Conservation (phyloP, 2,113 vertebrate species). For the Semnornis frantzii region DNA sequence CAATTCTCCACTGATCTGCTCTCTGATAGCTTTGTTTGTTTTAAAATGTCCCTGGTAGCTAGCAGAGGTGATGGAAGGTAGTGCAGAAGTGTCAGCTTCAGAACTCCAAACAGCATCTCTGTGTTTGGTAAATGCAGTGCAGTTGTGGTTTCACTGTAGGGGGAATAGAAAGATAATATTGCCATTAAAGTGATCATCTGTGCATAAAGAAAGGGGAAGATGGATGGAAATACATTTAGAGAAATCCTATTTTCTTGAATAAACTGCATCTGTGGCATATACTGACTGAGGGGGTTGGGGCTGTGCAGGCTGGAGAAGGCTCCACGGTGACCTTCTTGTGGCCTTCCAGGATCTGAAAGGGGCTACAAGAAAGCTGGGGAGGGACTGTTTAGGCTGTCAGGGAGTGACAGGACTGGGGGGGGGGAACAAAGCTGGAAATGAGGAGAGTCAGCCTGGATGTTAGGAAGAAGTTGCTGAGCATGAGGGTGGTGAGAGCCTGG, state of each 20-base stretch:
- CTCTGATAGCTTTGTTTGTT: conserved; percentile 57
- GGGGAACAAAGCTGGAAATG: too few relatives aligned
- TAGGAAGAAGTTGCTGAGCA: too few relatives aligned
- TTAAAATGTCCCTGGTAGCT: conserved; percentile 29
- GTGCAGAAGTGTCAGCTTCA: conserved; percentile 49
- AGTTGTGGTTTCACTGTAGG: conserved; percentile 53
- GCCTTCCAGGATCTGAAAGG: too few relatives aligned
- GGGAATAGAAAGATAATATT: conserved; percentile 60
- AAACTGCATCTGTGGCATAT: conserved; percentile 9
- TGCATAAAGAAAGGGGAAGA: conserved; percentile 36
- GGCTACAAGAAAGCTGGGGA: too few relatives aligned
- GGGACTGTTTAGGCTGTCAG: too few relatives aligned
- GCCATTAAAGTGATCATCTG: conserved; percentile 67
- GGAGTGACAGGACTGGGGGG: too few relatives aligned
- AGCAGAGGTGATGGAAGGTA: conserved; percentile 16
- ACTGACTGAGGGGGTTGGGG: background rate
- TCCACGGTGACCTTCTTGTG: too few relatives aligned
- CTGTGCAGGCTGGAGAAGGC: too few relatives aligned
- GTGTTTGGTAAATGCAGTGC: conserved; percentile 43
- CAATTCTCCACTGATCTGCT: conserved; percentile 2
- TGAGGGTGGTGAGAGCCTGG: too few relatives aligned
- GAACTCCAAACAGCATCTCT: conserved; percentile 29
- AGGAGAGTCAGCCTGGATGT: too few relatives aligned
- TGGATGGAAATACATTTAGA: conserved; percentile 46
- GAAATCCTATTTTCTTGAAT: conserved; percentile 45